phyloP scores from a whole-genome alignment of 2,888 invertebrate genomes.

The Acrobasis repandana region DNA sequence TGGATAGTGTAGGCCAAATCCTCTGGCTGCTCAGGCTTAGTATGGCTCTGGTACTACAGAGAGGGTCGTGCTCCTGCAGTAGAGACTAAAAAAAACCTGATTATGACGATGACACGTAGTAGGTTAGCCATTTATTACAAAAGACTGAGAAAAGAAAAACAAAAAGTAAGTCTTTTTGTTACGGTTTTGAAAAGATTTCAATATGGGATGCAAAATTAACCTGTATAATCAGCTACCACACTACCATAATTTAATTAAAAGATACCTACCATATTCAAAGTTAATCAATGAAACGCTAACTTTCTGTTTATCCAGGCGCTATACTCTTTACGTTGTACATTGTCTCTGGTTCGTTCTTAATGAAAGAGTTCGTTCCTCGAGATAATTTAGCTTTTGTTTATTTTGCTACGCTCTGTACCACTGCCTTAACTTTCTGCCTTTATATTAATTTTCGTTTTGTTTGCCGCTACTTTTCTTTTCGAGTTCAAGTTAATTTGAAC shows the following conservation, averaged over 20 bases:
- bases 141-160: too few species aligned
- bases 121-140: too few species aligned
- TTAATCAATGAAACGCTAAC: constrained; percentile 27
- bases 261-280: constrained; percentile 20
- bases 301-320: constrained; percentile 51
- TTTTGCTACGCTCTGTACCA: constrained; percentile 50
- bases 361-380: constrained; percentile 68
- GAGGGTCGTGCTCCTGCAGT: too few species aligned
- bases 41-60: too few species aligned
- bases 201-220: too few species aligned
- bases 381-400: constrained; percentile 66
- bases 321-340: constrained; percentile 45
- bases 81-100: too few species aligned
- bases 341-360: constrained; percentile 64
- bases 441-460: constrained; percentile 38
- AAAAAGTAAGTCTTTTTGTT: too few species aligned
- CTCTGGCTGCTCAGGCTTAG: too few species aligned
- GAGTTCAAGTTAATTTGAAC: constrained; percentile 27
- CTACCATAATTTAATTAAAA: background rate
- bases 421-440: constrained; percentile 45
- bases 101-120: too few species aligned
- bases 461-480: constrained; percentile 30
- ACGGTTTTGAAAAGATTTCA: too few species aligned
- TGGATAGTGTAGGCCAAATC: too few species aligned
- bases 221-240: background rate